Evolutionary conservation across 2,888 invertebrate genomes (phyloP), one percentile per base, ranked within the genome.

Genomic region (Perizoma affinitatum): DNA sequence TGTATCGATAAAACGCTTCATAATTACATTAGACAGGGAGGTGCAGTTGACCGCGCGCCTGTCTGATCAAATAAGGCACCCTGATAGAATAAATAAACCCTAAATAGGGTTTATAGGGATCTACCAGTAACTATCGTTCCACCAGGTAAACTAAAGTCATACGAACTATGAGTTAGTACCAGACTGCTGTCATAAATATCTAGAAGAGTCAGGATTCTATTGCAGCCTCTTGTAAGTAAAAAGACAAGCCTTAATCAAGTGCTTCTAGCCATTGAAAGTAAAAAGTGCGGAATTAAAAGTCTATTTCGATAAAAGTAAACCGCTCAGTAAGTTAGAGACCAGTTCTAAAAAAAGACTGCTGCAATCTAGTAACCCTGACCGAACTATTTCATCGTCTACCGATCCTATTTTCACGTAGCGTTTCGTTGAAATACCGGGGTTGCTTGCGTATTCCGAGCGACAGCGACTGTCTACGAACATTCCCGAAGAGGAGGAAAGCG

Each of bases 401-500:
- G 54, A 56, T 69, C 65, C 66, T 59, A 67, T 67, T 73, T 71
- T 47, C 51, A 57, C 59, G 54, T 49, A 57, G 54, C 74, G 70
- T 78, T 86, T 85, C 84, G 82, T 72, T 72, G 80, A 82, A 87
- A 80, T 70, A 72, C 79, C 78, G 78, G 79, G 73, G 71, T 58
- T 73, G 79, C 74, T 84, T 79, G 76, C 75, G 77, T 73, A 79
- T 56, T 56, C 78, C 78, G 84, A 79, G 67, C 65, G 68, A 69
- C 62, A 71, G 65, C 78, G 82, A 78, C 73, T 61, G 67, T 63
- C 67, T 75, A 74, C 80, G 82, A 79, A 63, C 63, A 61, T 53
- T 54, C 43, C 68, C 68, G 69, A 71, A 70, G 75, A 74, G 72
- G 82, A 80, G 88, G 78, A 86, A 87, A 87, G 87, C 87, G 87